Conservation (phyloP, 2,113 vertebrate genomes). For the Microcebus ravelobensis region DNA sequence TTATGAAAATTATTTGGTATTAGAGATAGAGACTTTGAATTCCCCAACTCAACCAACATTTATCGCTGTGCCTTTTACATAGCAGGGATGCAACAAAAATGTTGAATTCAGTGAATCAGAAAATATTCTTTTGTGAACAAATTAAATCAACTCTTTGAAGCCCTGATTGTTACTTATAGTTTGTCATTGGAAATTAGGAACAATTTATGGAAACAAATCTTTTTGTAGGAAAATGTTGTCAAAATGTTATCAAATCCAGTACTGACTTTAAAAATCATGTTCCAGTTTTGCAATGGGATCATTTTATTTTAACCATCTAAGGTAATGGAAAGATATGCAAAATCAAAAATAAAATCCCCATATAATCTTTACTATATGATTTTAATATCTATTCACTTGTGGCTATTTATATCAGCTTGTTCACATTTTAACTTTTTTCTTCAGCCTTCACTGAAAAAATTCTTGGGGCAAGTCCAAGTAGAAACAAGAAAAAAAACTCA, state of each 20-base stretch:
- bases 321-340: not conserved
- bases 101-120: not conserved
- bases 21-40: conserved; percentile 2
- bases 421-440: conserved; percentile 19
- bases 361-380: not conserved
- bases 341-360: not conserved
- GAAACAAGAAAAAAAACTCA: not conserved
- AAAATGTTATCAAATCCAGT: not conserved
- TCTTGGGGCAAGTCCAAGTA: not conserved
- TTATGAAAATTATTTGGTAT: not conserved
- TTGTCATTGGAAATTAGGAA: not conserved
- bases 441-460: not conserved
- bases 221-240: conserved; percentile 3
- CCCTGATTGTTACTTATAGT: not conserved
- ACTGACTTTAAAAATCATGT: not conserved
- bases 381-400: not conserved
- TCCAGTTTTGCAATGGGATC: not conserved
- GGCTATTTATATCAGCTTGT: conserved; percentile 11
- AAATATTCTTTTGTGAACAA: not conserved
- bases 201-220: not conserved
- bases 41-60: not conserved
- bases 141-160: conserved; percentile 35
- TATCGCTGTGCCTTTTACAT: not conserved
- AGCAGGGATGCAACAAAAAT: not conserved
- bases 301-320: not conserved